Evolutionary conservation across 2,888 invertebrate genomes (phyloP).

Genomic region (Athrips mouffetella): DNA sequence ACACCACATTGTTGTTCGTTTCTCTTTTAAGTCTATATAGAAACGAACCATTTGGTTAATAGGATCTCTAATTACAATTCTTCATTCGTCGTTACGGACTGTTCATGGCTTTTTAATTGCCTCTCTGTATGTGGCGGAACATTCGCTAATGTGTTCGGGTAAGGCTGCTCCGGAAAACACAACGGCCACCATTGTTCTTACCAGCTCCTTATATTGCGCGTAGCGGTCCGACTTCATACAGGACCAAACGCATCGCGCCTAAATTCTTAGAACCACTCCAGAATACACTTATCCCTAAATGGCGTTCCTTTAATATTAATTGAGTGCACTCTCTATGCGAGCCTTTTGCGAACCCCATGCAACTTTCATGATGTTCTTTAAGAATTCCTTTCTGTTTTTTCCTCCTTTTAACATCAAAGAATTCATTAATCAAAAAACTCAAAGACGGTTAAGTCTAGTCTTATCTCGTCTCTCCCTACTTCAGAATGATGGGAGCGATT

Average conservation of each 20-base stretch:
- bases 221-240: slow-evolving; percentile 67
- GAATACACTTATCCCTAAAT: slow-evolving; percentile 58
- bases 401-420: slow-evolving; percentile 20
- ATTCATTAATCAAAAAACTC: slow-evolving; percentile 46
- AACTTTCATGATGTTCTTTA: slow-evolving; percentile 11
- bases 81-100: slow-evolving; percentile 36
- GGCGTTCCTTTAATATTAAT: slow-evolving; percentile 42
- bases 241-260: slow-evolving; percentile 44
- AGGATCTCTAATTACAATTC: slow-evolving; percentile 46
- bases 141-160: slow-evolving; percentile 63
- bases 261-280: slow-evolving; percentile 67
- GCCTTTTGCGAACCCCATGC: slow-evolving; percentile 10
- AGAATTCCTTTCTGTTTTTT: slow-evolving; percentile 9
- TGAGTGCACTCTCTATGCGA: slow-evolving; percentile 9
- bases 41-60: slow-evolving; percentile 30
- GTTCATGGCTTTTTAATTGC: slow-evolving; percentile 72
- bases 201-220: slow-evolving; percentile 64
- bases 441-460: slow-evolving; percentile 48
- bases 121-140: slow-evolving; percentile 56
- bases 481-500: slow-evolving; percentile 65
- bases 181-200: slow-evolving; percentile 61
- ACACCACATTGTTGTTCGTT: neutral
- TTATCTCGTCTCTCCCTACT: slow-evolving; percentile 53
- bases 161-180: slow-evolving; percentile 59
- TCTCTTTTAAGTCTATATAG: neutral